Conservation (phyloP, 2,797 vertebrate species). For the Gymnopithys bicolor region DNA sequence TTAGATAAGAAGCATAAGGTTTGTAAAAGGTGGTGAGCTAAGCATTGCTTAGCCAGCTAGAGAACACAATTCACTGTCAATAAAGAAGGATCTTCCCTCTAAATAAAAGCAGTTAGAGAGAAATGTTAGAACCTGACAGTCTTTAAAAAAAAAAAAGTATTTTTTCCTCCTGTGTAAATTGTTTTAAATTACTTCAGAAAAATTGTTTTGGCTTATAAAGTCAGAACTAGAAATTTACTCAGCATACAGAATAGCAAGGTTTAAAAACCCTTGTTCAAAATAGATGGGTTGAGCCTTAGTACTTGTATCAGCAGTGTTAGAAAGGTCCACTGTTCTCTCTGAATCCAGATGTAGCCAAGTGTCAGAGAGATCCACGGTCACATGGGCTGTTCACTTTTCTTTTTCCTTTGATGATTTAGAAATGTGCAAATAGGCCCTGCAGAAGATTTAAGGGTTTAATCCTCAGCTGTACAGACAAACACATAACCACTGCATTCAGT, state of each 20-base stretch:
- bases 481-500: accelerated
- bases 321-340: not conserved
- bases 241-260: not conserved
- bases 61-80: not conserved
- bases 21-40: not conserved
- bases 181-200: not conserved
- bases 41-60: not conserved
- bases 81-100: not conserved
- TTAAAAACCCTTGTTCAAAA: not conserved
- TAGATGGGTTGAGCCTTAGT: not conserved
- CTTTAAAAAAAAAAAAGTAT: not conserved
- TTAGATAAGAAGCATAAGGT: not conserved
- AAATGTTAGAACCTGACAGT: not conserved
- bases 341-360: not conserved
- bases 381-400: not conserved
- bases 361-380: not conserved
- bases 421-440: not conserved
- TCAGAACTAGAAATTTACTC: not conserved
- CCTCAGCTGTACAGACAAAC: not conserved
- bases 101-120: not conserved
- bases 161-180: not conserved
- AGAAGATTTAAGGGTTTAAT: not conserved
- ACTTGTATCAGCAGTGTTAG: accelerated
- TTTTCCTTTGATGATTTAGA: not conserved
- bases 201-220: not conserved